phyloP scores from a whole-genome alignment of 1,140 invertebrate species.

The Chironomus tepperi region DNA sequence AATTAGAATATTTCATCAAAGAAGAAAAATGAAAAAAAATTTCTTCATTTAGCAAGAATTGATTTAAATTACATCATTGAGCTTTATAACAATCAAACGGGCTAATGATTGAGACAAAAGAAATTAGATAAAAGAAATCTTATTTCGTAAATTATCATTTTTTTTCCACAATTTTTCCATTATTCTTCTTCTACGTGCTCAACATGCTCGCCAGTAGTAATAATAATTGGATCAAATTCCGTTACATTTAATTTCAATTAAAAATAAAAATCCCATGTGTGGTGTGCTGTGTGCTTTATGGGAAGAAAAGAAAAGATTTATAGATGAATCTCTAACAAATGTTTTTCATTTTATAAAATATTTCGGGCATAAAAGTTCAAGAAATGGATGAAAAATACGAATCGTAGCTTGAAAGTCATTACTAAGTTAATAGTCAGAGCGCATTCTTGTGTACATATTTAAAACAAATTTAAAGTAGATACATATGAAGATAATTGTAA shows the following conservation, averaged over 20 bases:
- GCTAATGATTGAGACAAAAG: slow-evolving; percentile 1
- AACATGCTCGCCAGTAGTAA: background rate
- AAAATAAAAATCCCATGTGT: background rate
- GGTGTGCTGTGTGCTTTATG: background rate
- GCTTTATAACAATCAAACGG: slow-evolving; percentile 4
- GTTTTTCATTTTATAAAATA: background rate
- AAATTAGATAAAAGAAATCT: background rate
- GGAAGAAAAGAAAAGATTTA: slow-evolving; percentile 1
- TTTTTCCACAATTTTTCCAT: background rate
- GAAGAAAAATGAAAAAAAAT: background rate
- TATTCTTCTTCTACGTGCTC: background rate
- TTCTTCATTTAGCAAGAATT: background rate
- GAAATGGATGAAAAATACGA: no score
- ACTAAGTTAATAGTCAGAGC: no score
- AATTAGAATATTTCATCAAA: slow-evolving; percentile 1
- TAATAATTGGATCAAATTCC: slow-evolving; percentile 1
- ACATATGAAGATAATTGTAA: no score
- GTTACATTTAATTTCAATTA: slow-evolving; percentile 10
- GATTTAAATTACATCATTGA: slow-evolving; percentile 10
- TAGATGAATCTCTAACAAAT: background rate
- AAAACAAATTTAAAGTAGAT: no score
- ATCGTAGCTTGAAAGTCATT: no score
- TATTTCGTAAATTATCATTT: background rate
- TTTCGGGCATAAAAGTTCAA: background rate
- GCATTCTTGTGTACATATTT: no score